A percentile compares a stretch with the other conserved stretches of the same genome.
These are phyloP conservation scores for Columba livia DNA, from an alignment of 2,113 vertebrate species.

Conservation along the genomic window DNA sequence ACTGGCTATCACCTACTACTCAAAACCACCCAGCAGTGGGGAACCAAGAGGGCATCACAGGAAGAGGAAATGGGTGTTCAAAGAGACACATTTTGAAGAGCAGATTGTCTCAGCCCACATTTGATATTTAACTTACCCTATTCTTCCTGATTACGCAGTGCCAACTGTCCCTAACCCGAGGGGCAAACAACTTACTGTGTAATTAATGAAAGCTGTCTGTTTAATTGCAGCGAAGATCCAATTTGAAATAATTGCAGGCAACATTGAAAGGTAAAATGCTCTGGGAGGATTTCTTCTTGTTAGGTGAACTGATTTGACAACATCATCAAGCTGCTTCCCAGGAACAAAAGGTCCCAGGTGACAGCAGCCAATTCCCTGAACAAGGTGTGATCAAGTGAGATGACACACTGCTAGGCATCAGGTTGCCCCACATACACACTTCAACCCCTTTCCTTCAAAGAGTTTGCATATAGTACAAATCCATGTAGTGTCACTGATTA, in stretches of 20 bases:
- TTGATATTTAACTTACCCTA: not conserved
- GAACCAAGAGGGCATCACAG: not conserved
- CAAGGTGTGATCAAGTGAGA: not conserved
- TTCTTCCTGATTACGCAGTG: not conserved
- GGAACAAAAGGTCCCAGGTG: not conserved
- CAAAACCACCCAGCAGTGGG: not conserved
- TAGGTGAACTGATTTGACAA: not conserved
- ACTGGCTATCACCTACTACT: not conserved
- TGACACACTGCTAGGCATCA: not conserved
- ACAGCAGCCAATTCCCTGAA: not conserved
- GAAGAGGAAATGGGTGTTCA: not conserved
- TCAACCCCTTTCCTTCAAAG: not conserved
- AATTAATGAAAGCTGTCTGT: not conserved
- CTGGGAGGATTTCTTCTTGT: not conserved
- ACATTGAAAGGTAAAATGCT: not conserved
- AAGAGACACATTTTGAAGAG: not conserved
- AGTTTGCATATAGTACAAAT: not conserved
- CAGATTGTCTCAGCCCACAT: not conserved
- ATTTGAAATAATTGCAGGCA: not conserved
- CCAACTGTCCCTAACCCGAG: not conserved
- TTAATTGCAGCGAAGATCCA: not conserved
- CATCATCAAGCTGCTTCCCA: not conserved
- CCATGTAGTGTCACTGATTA: not conserved
- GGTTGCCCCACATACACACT: not conserved
- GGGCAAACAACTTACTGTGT: not conserved